phyloP scores from a whole-genome alignment of 2,888 invertebrate species.

The Tillus elongatus region DNA sequence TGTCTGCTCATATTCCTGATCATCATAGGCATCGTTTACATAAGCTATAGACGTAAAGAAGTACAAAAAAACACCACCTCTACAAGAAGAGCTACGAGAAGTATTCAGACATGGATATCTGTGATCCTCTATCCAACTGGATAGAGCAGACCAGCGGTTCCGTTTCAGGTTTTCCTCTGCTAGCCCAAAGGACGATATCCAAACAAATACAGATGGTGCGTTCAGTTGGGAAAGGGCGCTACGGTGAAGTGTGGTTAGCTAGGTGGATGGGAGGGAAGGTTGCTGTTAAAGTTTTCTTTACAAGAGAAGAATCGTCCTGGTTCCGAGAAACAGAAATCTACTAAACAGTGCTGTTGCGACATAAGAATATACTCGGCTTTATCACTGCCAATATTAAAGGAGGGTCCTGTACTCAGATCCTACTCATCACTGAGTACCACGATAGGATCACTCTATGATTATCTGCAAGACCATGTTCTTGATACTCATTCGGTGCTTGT shows the following conservation, averaged over 20 bases:
- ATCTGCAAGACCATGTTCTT: slow-evolving; percentile 64
- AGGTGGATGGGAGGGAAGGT: slow-evolving; percentile 82
- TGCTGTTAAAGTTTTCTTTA: slow-evolving; percentile 86
- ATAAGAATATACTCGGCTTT: slow-evolving; percentile 89
- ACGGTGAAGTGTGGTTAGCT: slow-evolving; percentile 88
- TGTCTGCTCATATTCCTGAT: slow-evolving; percentile 59
- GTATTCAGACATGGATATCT: slow-evolving; percentile 36
- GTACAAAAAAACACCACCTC: slow-evolving; percentile 55
- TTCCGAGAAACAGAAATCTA: slow-evolving; percentile 90
- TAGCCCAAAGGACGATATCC: slow-evolving; percentile 86
- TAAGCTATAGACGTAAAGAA: slow-evolving; percentile 54
- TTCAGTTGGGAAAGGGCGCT: slow-evolving; percentile 79
- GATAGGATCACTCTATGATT: slow-evolving; percentile 86
- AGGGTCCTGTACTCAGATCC: slow-evolving; percentile 89
- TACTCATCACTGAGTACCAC: slow-evolving; percentile 89
- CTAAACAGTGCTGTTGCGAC: slow-evolving; percentile 86
- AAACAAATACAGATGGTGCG: slow-evolving; percentile 82
- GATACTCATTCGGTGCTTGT: slow-evolving; percentile 51
- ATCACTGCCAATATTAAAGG: slow-evolving; percentile 92
- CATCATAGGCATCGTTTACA: slow-evolving; percentile 55
- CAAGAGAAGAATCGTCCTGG: slow-evolving; percentile 90
- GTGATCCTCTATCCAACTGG: slow-evolving; percentile 52
- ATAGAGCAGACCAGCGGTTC: slow-evolving; percentile 83
- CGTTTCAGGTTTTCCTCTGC: slow-evolving; percentile 76
- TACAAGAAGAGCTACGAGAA: slow-evolving; percentile 39